These are phyloP conservation scores for Crotophaga sulcirostris DNA, from an alignment of 2,113 vertebrate species.

Conservation along the genomic window DNA sequence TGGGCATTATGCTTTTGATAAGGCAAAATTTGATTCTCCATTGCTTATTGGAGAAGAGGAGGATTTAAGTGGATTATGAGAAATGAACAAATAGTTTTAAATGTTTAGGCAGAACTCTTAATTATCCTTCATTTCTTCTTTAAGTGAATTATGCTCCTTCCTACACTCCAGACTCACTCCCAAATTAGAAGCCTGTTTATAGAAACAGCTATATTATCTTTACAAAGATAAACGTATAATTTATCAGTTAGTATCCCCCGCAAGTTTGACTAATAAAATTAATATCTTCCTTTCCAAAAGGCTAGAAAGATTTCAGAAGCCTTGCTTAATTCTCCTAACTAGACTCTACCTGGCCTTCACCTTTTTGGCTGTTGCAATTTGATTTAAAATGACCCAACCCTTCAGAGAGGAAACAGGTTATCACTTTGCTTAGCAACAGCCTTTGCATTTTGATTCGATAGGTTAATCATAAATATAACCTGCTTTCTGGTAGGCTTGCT, in stretches of 20 bases:
- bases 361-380: background rate
- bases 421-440: background rate
- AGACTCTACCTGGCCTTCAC: background rate
- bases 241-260: background rate
- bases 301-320: background rate
- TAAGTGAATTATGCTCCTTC: constrained; percentile 6
- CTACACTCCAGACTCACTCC: background rate
- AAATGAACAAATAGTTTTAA: background rate
- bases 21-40: background rate
- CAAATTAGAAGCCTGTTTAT: background rate
- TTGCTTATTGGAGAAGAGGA: background rate
- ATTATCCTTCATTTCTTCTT: constrained; percentile 7
- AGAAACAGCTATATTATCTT: background rate
- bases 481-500: background rate
- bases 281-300: background rate
- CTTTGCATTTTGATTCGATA: background rate
- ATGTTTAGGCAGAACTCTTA: constrained; percentile 14
- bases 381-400: background rate
- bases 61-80: background rate
- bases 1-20: background rate
- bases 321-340: background rate
- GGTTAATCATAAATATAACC: background rate
- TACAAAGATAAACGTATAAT: background rate
- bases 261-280: background rate
- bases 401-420: background rate